Conservation (phyloP, 2,113 vertebrate species). For the Rhineura floridana region DNA sequence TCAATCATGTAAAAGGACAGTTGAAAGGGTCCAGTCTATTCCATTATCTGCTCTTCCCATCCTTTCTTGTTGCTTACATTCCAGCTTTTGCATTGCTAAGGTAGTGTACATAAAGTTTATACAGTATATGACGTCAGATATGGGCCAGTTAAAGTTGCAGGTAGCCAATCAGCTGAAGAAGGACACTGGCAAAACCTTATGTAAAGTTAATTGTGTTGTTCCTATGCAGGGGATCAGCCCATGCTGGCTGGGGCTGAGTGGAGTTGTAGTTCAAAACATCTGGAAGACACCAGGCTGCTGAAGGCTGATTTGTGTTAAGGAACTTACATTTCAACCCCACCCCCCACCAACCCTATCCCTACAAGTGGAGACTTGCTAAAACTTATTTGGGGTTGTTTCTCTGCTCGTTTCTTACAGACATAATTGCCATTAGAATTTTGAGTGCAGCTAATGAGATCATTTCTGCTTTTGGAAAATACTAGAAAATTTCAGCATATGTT, state of each 20-base stretch:
- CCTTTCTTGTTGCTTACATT: not conserved
- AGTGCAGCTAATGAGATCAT: not conserved
- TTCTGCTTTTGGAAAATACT: not conserved
- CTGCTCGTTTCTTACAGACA: not conserved
- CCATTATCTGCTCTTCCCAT: not conserved
- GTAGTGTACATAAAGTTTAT: no score
- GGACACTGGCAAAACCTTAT: no score
- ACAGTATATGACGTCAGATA: no score
- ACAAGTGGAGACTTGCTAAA: not conserved
- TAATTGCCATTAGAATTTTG: not conserved
- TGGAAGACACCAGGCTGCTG: not conserved
- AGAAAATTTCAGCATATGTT: not conserved
- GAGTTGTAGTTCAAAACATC: not conserved
- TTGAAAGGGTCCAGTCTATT: no score
- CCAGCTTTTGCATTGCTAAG: not conserved
- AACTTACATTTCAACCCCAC: no score
- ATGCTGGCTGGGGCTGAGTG: not conserved
- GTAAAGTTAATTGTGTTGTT: no score
- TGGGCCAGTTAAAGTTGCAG: no score
- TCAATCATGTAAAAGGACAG: no score
- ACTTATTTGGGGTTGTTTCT: not conserved
- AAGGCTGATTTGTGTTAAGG: not conserved
- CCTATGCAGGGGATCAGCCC: no score
- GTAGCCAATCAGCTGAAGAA: no score
- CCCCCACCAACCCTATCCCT: no score